Evolutionary conservation across 2,888 invertebrate species (phyloP).

Genomic region (Heteromyza rotundicornis): DNA sequence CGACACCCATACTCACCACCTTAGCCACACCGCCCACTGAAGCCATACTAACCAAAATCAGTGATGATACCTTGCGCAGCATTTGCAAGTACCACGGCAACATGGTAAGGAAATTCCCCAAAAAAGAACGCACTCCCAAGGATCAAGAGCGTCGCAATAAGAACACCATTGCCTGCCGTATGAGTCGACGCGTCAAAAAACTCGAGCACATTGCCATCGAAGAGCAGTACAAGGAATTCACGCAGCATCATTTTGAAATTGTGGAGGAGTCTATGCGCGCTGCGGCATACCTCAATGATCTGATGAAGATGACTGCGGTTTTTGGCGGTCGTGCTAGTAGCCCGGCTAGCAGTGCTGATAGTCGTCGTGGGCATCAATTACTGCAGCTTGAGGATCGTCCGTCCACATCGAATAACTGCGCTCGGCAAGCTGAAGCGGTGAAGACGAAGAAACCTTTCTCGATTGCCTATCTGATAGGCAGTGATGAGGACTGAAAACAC

Average conservation of each 20-base stretch:
- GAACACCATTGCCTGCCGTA: conserved; percentile 56
- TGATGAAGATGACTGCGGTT: conserved; percentile 38
- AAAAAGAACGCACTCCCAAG: conserved; percentile 52
- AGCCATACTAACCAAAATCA: conserved; percentile 33
- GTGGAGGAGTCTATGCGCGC: conserved; percentile 45
- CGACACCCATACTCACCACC: background rate
- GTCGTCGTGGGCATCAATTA: background rate
- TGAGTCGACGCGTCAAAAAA: conserved; percentile 55
- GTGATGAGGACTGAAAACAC: background rate
- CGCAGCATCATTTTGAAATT: conserved; percentile 37
- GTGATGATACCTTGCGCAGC: conserved; percentile 38
- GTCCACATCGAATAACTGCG: background rate
- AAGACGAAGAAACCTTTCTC: conserved; percentile 10
- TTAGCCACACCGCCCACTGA: conserved; percentile 5
- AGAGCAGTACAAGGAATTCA: conserved; percentile 49
- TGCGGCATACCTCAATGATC: conserved; percentile 44
- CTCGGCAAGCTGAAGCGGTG: background rate
- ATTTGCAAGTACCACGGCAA: conserved; percentile 55
- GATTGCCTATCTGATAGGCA: conserved; percentile 13
- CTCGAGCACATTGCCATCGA: conserved; percentile 51
- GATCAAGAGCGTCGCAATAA: conserved; percentile 58
- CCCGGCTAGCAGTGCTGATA: background rate
- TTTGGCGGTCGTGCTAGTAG: too few relatives aligned
- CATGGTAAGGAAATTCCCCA: conserved; percentile 57
- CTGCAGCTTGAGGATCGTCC: background rate